A percentile compares a stretch with the other conserved stretches of the same genome.
These are phyloP conservation scores for Spialia ferax DNA, from an alignment of 2,888 invertebrate genomes.

Conservation along the genomic window DNA sequence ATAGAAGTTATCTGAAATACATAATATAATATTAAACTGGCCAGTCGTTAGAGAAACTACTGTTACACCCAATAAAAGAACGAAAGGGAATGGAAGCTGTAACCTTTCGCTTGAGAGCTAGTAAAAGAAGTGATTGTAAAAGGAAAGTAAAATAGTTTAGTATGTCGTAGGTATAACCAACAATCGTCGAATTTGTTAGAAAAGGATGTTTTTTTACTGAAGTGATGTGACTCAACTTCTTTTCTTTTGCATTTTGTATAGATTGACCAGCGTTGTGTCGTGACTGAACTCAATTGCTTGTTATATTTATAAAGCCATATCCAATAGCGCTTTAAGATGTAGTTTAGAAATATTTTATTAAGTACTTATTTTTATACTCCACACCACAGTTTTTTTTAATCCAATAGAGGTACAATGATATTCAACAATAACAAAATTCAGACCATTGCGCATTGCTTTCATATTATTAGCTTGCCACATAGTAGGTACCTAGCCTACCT, in stretches of 20 bases:
- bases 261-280: background rate
- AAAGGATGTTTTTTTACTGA: background rate
- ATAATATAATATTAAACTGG: background rate
- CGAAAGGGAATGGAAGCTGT: constrained; percentile 10
- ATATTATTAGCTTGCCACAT: no score
- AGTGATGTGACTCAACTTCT: background rate
- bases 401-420: no score
- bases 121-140: constrained; percentile 5
- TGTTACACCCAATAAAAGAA: background rate
- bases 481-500: no score
- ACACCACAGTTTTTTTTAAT: no score
- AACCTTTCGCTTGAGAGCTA: background rate
- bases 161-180: background rate
- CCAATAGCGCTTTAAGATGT: background rate
- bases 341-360: no score
- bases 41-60: background rate
- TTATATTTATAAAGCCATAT: background rate
- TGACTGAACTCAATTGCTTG: constrained; percentile 12
- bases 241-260: background rate
- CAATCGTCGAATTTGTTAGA: background rate
- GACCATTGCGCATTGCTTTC: no score
- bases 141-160: constrained; percentile 13
- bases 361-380: no score
- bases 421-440: no score
- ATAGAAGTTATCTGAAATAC: constrained; percentile 44